Percentiles rank a stretch among this genome's conserved stretches.
Evolutionary conservation across 1,140 invertebrate genomes (phyloP).

Genomic region (Drosophila mojavensis): DNA sequence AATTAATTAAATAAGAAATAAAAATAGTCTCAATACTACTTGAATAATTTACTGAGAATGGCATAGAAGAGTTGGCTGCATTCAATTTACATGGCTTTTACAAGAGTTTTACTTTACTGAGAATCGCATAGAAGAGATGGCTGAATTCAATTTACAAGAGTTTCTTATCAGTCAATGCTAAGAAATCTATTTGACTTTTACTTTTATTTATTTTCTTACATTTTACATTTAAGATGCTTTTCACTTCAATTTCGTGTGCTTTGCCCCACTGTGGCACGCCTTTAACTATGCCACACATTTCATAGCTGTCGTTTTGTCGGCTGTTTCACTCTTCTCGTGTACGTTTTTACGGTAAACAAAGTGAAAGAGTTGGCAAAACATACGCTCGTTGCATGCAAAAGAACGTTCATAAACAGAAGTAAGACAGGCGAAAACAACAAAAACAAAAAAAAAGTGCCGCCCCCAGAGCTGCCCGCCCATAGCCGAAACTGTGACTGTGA

Average conservation of each 20-base stretch:
- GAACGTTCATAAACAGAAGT: conserved; percentile 51
- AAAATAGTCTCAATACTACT: too few species aligned
- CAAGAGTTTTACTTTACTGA: too few species aligned
- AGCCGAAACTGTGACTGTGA: neutral
- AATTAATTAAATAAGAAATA: too few species aligned
- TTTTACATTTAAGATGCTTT: conserved; percentile 2
- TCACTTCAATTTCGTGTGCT: neutral
- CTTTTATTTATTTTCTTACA: neutral
- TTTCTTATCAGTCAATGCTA: too few species aligned
- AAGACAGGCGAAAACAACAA: neutral
- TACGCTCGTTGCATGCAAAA: conserved; percentile 57
- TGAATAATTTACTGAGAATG: too few species aligned
- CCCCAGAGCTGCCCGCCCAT: too few species aligned
- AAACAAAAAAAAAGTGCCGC: too few species aligned
- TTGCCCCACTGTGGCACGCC: conserved; percentile 31
- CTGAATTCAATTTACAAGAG: too few species aligned
- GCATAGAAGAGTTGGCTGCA: too few species aligned
- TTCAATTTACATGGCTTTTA: too few species aligned
- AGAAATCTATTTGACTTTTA: too few species aligned
- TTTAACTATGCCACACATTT: conserved; percentile 45
- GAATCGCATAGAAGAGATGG: too few species aligned
- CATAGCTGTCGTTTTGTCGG: conserved; percentile 37
- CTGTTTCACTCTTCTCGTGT: conserved; percentile 36
- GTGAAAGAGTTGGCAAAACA: conserved; percentile 72
- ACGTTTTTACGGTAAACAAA: conserved; percentile 62